Evolutionary conservation across 1,140 invertebrate genomes (phyloP).

Genomic region (Bemisia tabaci): DNA sequence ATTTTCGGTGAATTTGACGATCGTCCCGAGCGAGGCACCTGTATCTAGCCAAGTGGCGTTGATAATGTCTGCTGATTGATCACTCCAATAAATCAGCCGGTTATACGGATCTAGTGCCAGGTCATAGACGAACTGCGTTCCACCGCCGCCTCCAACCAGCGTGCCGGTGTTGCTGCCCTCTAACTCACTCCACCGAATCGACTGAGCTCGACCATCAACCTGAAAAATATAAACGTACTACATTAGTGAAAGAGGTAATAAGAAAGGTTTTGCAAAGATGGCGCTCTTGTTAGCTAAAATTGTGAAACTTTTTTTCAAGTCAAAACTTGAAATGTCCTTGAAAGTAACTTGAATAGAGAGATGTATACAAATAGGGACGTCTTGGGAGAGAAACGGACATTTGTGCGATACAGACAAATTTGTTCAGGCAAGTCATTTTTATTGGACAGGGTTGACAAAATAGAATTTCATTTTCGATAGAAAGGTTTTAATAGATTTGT

Average conservation of each 20-base stretch:
- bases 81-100: constrained; percentile 76
- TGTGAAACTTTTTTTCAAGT: no score
- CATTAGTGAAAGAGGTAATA: neutral
- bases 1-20: constrained; percentile 49
- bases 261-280: constrained; percentile 7
- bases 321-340: no score
- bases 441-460: no score
- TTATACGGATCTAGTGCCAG: constrained; percentile 74
- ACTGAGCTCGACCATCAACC: constrained; percentile 65
- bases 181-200: constrained; percentile 58
- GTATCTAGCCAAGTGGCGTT: constrained; percentile 67
- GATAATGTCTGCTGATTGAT: constrained; percentile 64
- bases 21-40: constrained; percentile 49
- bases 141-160: constrained; percentile 20
- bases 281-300: neutral
- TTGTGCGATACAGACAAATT: no score
- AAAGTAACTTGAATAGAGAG: no score
- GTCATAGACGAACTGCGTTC: constrained; percentile 49
- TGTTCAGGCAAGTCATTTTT: no score
- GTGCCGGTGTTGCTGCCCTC: constrained; percentile 37
- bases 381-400: no score
- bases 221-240: constrained; percentile 18
- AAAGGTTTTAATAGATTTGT: no score
- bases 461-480: no score
- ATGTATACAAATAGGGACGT: no score